phyloP scores from a whole-genome alignment of 2,888 invertebrate genomes.

The Acheta domesticus region DNA sequence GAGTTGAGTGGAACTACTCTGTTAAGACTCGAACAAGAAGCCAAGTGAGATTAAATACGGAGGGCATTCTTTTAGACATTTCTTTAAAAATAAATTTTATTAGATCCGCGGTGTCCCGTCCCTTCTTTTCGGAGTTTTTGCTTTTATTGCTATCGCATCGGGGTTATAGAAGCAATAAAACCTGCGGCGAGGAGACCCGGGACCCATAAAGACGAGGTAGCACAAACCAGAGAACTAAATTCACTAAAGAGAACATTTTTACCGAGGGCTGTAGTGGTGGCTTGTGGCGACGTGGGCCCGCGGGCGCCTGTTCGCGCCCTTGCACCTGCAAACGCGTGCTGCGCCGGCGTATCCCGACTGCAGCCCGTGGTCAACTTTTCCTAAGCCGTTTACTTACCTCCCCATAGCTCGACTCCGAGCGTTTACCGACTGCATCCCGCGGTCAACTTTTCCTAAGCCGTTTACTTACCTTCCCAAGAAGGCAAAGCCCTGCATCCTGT shows the following conservation, averaged over 20 bases:
- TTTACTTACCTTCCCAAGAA: too few relatives aligned
- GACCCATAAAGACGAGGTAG: conserved; percentile 4
- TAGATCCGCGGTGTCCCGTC: background rate
- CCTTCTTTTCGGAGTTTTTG: conserved; percentile 5
- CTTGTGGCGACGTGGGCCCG: background rate
- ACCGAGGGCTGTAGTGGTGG: background rate
- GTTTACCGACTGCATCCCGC: too few relatives aligned
- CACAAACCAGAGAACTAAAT: conserved; percentile 18
- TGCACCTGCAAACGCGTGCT: background rate
- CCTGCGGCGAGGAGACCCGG: background rate
- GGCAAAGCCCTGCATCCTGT: too few relatives aligned
- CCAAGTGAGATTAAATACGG: conserved; percentile 35
- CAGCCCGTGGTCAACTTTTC: too few relatives aligned
- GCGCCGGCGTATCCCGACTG: too few relatives aligned
- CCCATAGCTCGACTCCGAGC: too few relatives aligned
- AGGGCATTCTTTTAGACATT: background rate
- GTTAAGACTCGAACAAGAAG: conserved; percentile 26
- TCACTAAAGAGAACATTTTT: conserved; percentile 18
- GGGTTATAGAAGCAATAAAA: conserved; percentile 18
- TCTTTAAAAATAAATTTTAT: conserved; percentile 19
- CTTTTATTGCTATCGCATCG: conserved; percentile 7
- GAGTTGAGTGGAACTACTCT: conserved; percentile 31
- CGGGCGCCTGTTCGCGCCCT: background rate
- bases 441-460: too few relatives aligned
- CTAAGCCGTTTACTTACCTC: too few relatives aligned